Evolutionary conservation across 2,888 invertebrate genomes (phyloP), one percentile per base, ranked within the genome.

Genomic region (Lithophane semibrunnea): DNA sequence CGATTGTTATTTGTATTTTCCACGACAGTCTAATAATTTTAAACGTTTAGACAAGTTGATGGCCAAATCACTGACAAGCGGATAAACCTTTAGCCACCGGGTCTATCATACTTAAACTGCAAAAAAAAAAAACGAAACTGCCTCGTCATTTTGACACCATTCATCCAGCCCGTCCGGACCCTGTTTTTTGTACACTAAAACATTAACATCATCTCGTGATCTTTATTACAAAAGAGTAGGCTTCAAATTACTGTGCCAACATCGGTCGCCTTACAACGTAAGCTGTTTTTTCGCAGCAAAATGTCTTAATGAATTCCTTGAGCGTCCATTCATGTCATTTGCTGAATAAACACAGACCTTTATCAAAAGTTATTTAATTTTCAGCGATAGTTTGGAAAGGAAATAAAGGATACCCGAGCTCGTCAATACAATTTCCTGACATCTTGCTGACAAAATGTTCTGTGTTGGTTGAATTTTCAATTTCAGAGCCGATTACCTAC

Each of bases 131-230:
- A 90, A 84, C n/a, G 2, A 91, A 94, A 94, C 92, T 94, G 93
- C 92, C 95, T 93, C 94, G 95, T 96, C 96, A 95, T 94, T 94
- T 95, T 96, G 96, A 96, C 96, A 96, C 95, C 95, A 96, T 96
- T 95, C 96, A 95, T 94, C 89, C 94, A 92, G 92, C 90, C 92
- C 93, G 94, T 92, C 93, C 93, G 94, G 93, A 92, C 92, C 86
- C 86, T 76, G 44, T 75, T 90, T 92, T 92, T 92, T 91, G 85
- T 82, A 65, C 56, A 79, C 65, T 72, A 69, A 24, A 54, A 83
- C 73, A 78, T 72, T 67, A 47, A 64, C 21, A 9, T 42, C 56
- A 49, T 74, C 60, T 73, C 73, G 60, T 70, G 77, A 68, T 73
- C 80, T 68, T 89, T 91, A 87, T 77, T 16, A n/a, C 56, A 69